These are phyloP conservation scores for Lithobates pipiens DNA, from an alignment of 2,797 vertebrate species.

Conservation along the genomic window DNA sequence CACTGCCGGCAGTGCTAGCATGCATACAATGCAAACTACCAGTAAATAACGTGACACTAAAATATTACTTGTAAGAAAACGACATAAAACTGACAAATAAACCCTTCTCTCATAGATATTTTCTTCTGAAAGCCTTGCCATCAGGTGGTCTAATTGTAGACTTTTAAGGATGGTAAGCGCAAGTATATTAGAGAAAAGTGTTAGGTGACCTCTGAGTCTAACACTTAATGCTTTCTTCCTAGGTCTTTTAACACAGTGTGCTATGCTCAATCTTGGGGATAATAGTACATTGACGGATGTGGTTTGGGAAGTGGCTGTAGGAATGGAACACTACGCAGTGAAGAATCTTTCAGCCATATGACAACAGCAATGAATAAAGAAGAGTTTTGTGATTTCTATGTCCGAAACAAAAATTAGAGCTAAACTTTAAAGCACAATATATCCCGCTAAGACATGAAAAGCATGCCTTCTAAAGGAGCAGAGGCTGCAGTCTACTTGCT, in stretches of 20 bases:
- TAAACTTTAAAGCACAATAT: too few relatives aligned
- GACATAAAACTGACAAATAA: constrained; percentile 12
- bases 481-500: too few relatives aligned
- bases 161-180: constrained; percentile 19
- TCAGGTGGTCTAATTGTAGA: constrained; percentile 34
- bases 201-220: constrained; percentile 14
- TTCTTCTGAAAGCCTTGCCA: constrained; percentile 14
- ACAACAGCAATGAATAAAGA: not conserved
- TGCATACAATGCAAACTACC: constrained; percentile 28
- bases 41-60: constrained; percentile 2
- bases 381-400: not conserved
- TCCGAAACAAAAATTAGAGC: not conserved
- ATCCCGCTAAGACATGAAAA: too few relatives aligned
- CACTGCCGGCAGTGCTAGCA: not conserved
- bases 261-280: constrained; percentile 6
- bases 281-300: not conserved
- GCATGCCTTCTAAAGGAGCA: too few relatives aligned
- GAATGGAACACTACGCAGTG: constrained; percentile 13
- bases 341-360: constrained; percentile 1
- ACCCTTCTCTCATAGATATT: not conserved
- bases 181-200: constrained; percentile 1
- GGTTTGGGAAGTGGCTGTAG: constrained; percentile 11
- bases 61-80: constrained; percentile 2
- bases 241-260: constrained; percentile 21
- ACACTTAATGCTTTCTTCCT: constrained; percentile 12